Conservation (phyloP, 2,888 invertebrate genomes). For the Tanypteryx hageni region DNA sequence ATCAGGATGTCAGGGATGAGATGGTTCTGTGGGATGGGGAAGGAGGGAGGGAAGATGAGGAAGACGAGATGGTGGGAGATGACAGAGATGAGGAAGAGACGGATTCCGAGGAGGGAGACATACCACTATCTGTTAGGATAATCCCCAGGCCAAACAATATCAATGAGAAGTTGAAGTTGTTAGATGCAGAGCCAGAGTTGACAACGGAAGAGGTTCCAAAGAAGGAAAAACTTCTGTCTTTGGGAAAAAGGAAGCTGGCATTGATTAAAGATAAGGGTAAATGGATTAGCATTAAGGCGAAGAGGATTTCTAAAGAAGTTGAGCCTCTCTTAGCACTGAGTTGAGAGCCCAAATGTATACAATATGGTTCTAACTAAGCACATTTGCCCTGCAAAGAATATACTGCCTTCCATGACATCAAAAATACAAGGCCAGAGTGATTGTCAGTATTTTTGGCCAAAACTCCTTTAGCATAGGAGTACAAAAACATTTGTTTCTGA, state of each 20-base stretch:
- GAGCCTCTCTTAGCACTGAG: constrained; percentile 84
- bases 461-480: constrained; percentile 25
- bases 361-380: neutral
- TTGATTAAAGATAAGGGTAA: constrained; percentile 73
- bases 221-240: constrained; percentile 78
- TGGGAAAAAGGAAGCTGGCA: constrained; percentile 82
- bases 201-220: constrained; percentile 70
- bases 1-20: constrained; percentile 9
- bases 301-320: constrained; percentile 68
- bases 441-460: neutral
- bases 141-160: constrained; percentile 85
- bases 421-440: constrained; percentile 20
- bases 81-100: constrained; percentile 58
- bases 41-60: constrained; percentile 50
- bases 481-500: constrained; percentile 36
- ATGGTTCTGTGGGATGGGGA: constrained; percentile 51
- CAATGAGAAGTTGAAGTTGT: constrained; percentile 85
- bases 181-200: constrained; percentile 79
- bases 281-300: constrained; percentile 69
- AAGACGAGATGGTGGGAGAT: constrained; percentile 61
- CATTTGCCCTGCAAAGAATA: constrained; percentile 5
- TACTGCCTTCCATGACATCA: constrained; percentile 10
- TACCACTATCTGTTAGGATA: neutral
- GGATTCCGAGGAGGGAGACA: constrained; percentile 74
- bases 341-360: constrained; percentile 74